Conservation (phyloP, 2,797 vertebrate species). For the Enteromius treurensis region DNA sequence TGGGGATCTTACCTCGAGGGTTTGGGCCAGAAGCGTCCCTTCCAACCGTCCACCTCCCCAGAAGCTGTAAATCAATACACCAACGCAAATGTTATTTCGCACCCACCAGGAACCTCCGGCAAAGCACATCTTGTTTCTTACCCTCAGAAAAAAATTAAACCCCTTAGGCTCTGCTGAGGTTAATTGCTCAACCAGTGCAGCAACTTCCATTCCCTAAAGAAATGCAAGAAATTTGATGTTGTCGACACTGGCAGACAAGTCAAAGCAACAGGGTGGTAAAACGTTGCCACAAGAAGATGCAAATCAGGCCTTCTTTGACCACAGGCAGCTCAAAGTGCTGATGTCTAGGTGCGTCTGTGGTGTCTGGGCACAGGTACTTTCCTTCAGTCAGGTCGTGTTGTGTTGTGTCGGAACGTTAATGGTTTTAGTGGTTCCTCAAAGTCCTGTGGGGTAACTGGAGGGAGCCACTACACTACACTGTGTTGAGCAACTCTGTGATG, state of each 20-base stretch:
- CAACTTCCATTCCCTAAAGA: constrained; percentile 6
- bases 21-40: constrained; percentile 2
- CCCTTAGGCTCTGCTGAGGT: constrained; percentile 31
- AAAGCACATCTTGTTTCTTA: constrained; percentile 28
- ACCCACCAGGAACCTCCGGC: background rate
- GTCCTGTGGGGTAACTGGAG: background rate
- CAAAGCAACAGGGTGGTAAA: background rate
- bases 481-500: background rate
- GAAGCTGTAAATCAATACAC: constrained; percentile 15
- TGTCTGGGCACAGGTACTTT: constrained; percentile 36
- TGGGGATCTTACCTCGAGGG: constrained; percentile 51
- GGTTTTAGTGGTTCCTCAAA: constrained; percentile 11
- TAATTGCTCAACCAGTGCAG: constrained; percentile 22
- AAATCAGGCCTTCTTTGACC: constrained; percentile 16
- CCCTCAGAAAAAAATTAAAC: background rate
- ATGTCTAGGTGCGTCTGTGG: constrained; percentile 36
- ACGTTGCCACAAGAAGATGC: constrained; percentile 4
- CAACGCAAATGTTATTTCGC: constrained; percentile 26
- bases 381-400: background rate
- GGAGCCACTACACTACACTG: background rate
- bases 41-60: constrained; percentile 23
- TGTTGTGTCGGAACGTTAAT: constrained; percentile 15
- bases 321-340: constrained; percentile 42
- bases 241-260: constrained; percentile 14
- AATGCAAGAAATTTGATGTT: constrained; percentile 3